phyloP scores from a whole-genome alignment of 2,113 vertebrate genomes.

The Tupaia chinensis region DNA sequence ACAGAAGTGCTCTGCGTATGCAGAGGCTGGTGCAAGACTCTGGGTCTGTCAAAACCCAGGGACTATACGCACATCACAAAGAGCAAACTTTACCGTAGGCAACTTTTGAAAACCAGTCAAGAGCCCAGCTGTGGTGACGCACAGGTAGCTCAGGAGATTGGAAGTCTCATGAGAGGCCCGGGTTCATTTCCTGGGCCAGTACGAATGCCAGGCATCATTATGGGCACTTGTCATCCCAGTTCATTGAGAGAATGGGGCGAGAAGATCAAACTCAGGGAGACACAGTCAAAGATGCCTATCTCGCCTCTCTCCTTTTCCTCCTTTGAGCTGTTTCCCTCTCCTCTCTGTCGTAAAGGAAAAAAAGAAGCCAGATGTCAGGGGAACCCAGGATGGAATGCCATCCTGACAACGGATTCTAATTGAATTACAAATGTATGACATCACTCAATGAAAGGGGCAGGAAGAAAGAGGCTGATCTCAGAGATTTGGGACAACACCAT shows the following conservation, averaged over 20 bases:
- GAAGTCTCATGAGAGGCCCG: too few species aligned
- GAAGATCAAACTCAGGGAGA: too few species aligned
- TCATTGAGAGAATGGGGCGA: too few species aligned
- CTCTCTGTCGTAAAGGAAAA: too few species aligned
- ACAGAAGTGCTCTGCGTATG: not conserved
- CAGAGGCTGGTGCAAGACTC: not conserved
- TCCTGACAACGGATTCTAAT: conserved; percentile 15
- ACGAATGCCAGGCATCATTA: too few species aligned
- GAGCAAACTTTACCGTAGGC: conserved; percentile 39
- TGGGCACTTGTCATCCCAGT: too few species aligned
- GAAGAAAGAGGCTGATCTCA: not conserved
- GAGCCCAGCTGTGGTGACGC: too few species aligned
- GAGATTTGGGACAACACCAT: not conserved
- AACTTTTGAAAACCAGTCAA: not conserved
- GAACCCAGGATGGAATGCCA: conserved; percentile 21
- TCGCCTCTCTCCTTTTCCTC: too few species aligned
- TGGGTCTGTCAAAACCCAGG: not conserved
- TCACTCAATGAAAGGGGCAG: not conserved
- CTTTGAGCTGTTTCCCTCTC: too few species aligned
- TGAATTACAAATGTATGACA: conserved; percentile 60
- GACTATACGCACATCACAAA: not conserved
- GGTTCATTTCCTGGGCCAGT: too few species aligned
- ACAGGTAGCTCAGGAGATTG: too few species aligned
- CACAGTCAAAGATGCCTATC: too few species aligned
- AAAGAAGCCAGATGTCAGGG: conserved; percentile 54